A percentile compares a stretch with the other conserved stretches of the same genome.
Evolutionary conservation across 2,888 invertebrate species (phyloP).

Genomic region (Dichetophora obliterata): DNA sequence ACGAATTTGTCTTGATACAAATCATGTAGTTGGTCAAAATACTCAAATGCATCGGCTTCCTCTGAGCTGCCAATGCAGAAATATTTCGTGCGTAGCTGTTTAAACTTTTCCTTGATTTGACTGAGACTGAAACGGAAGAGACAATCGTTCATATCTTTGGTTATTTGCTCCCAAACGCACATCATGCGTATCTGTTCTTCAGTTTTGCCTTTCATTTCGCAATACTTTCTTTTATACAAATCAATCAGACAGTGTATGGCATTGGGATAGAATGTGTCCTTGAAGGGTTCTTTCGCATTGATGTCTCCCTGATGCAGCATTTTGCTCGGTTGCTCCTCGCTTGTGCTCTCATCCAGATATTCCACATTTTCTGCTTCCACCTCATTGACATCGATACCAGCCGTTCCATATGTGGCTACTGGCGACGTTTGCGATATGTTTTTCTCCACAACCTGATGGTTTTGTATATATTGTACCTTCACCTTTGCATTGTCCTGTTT

Average conservation of each 20-base stretch:
- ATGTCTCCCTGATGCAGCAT: neutral
- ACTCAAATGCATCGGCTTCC: conserved; percentile 49
- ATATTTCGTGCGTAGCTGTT: conserved; percentile 45
- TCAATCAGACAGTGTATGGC: conserved; percentile 51
- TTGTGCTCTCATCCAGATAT: conserved; percentile 49
- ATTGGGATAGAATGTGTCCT: conserved; percentile 52
- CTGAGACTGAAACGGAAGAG: conserved; percentile 48
- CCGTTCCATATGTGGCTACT: neutral
- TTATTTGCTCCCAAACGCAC: conserved; percentile 48
- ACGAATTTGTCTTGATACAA: conserved; percentile 46
- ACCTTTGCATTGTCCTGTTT: conserved; percentile 45
- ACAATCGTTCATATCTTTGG: conserved; percentile 51
- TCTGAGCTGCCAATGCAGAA: conserved; percentile 42
- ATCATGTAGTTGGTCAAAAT: conserved; percentile 49
- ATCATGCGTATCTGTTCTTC: conserved; percentile 19
- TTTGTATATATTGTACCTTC: conserved; percentile 49
- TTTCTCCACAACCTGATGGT: conserved; percentile 24
- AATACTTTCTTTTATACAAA: conserved; percentile 48
- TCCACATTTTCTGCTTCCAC: conserved; percentile 51
- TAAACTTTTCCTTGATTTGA: conserved; percentile 48
- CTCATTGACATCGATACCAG: conserved; percentile 11
- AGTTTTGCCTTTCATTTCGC: conserved; percentile 37
- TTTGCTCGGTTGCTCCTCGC: conserved; percentile 40
- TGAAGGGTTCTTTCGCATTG: neutral
- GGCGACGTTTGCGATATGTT: neutral